These are phyloP conservation scores for Origma solitaria DNA, from an alignment of 2,113 vertebrate genomes.

Conservation along the genomic window DNA sequence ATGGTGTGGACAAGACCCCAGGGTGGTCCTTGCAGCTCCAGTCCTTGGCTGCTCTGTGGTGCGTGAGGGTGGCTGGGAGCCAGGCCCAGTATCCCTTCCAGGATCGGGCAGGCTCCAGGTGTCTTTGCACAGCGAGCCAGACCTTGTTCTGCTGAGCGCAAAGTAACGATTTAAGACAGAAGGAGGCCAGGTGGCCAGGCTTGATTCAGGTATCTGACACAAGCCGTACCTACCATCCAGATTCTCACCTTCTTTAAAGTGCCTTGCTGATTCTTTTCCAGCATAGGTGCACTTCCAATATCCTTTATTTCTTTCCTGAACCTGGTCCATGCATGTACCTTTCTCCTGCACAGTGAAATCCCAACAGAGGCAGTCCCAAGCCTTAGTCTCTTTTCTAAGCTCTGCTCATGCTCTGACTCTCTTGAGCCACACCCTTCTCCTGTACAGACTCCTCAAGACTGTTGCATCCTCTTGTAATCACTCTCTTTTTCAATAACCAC, in stretches of 20 bases:
- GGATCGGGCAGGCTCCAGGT: not conserved
- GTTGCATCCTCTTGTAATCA: not conserved
- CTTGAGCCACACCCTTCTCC: not conserved
- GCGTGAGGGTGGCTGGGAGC: not conserved
- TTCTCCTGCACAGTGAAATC: not conserved
- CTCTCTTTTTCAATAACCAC: not conserved
- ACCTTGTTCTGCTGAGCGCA: not conserved
- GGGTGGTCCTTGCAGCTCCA: not conserved
- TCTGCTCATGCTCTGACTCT: not conserved
- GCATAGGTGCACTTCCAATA: not conserved
- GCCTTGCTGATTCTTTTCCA: not conserved
- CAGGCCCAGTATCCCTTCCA: not conserved
- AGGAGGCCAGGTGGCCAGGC: conserved; percentile 28
- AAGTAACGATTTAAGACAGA: conserved; percentile 6
- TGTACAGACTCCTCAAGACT: not conserved
- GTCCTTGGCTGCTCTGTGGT: not conserved
- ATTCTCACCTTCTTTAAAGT: not conserved
- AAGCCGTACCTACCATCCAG: not conserved
- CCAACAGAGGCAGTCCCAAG: not conserved
- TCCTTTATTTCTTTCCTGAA: not conserved
- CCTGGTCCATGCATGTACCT: rapidly evolving
- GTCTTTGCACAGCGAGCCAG: not conserved
- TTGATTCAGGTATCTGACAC: not conserved
- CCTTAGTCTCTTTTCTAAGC: not conserved
- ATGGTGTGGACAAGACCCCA: not conserved